Conservation (phyloP, 2,797 vertebrate species). For the Sebastes diaconus region DNA sequence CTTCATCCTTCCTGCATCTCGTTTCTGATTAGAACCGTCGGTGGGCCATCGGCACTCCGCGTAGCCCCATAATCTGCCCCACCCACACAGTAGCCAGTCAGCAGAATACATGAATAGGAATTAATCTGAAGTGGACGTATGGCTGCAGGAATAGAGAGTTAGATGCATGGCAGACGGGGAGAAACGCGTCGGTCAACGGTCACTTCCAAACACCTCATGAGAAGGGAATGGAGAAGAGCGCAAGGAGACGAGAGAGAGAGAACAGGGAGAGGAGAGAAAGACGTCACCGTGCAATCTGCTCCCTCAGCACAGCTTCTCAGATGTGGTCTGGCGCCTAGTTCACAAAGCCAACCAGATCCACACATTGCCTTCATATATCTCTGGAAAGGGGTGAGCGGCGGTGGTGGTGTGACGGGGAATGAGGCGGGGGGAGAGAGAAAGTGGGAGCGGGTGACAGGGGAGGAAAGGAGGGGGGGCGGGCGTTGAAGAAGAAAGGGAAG, state of each 20-base stretch:
- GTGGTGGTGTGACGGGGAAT: slow-evolving; percentile 43
- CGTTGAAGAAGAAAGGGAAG: slow-evolving; percentile 55
- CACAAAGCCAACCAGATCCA: slow-evolving; percentile 87
- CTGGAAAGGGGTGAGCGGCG: slow-evolving; percentile 57
- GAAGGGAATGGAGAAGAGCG: slow-evolving; percentile 10
- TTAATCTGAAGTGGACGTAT: slow-evolving; percentile 45
- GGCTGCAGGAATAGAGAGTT: neutral
- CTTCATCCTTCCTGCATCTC: slow-evolving; percentile 13
- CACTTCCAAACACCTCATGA: slow-evolving; percentile 34
- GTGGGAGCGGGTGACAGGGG: slow-evolving; percentile 39
- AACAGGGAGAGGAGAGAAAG: slow-evolving; percentile 62
- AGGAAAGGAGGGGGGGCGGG: neutral
- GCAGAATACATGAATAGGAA: slow-evolving; percentile 48
- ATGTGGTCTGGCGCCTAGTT: slow-evolving; percentile 94
- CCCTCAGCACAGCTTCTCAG: slow-evolving; percentile 85
- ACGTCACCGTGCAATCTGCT: slow-evolving; percentile 81
- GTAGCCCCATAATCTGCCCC: slow-evolving; percentile 13
- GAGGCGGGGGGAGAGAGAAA: slow-evolving; percentile 2
- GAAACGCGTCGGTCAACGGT: slow-evolving; percentile 50
- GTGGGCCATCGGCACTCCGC: slow-evolving; percentile 40
- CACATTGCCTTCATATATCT: slow-evolving; percentile 84
- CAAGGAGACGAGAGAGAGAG: slow-evolving; percentile 51
- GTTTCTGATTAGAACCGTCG: slow-evolving; percentile 53
- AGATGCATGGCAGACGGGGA: neutral
- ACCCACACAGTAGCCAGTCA: slow-evolving; percentile 52